Evolutionary conservation across 2,797 vertebrate genomes (phyloP), one percentile per base, ranked within the genome.

Genomic region (Bufotes viridis): DNA sequence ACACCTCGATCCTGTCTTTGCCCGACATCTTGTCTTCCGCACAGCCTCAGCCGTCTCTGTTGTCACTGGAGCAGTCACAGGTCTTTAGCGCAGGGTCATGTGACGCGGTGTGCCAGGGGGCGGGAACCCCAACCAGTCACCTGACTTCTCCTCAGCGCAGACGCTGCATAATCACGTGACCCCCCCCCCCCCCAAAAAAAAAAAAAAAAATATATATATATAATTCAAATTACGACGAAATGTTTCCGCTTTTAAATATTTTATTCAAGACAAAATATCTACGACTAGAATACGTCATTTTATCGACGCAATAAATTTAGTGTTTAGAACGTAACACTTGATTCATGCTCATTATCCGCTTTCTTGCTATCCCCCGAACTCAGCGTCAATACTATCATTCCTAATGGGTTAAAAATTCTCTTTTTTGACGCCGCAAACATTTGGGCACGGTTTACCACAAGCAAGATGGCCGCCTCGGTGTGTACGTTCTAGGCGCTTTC

Each of bases 1-100:
- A 99, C 84, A 99, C 90, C 93, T 99, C 98, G 93, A 99, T 97
- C 93, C 98, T 95, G 2, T 99, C 98, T 93, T 99, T 99, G 91
- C 95, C 96, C 87, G 98, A 98, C 98, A 99, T 99, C 91, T 92
- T 94, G 93, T 90, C 67, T 26, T 22, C 10, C 17, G 49, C 0
- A n/a, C 51, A 20, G 14, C 60, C 9, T 15, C 53, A 24, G 57
- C 29, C n/a, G 7, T 60, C 51, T 51, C 49, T 24, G 26, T 20
- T 58, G 22, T 65, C 72, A 69, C 79, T 5, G 49, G 24, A 2
- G 10, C 53, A 7, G 7, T n/a, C 72, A 70, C 74, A 8, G 26
- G 34, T 12, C 11, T 17, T 4, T 11, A 24, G 20, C n/a, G 34
- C 22, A 1, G 5, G 3, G 85, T 87, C 85, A 87, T 53, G 88